Evolutionary conservation across 2,113 vertebrate genomes (phyloP), one percentile per base, ranked within the genome.

Genomic region (Grantiella picta): DNA sequence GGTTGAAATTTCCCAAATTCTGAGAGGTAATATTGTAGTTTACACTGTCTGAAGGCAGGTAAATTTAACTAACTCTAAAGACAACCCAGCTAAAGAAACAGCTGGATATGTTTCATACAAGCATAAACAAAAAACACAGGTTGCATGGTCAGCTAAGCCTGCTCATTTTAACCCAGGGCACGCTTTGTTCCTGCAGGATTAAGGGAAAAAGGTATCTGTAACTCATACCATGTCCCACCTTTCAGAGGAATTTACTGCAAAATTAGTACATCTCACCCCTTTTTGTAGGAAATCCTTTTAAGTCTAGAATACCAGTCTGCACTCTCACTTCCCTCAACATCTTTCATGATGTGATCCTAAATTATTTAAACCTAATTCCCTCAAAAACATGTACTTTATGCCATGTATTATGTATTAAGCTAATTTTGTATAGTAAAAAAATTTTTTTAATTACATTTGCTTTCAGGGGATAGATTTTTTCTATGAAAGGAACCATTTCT

Each of bases 401-500:
- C 29, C 50, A 73, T 36, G 16, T 29, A 78, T 33, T 69, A 68
- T 36, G 9, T 36, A 88, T 42, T 50, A 31, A 71, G 65, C 10
- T 87, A 40, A 60, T 64, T 59, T 36, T 8, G 73, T 23, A 54
- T 4, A 91, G 70, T 29, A 56, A 90, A 75, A n/a, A n/a, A n/a
- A 38, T 38, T 38, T 38, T 38, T 38, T 38, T 38, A 22, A 40
- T 97, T 98, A 99, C 99, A 97, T 98, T 99, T 95, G 99, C 98
- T 29, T 98, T 94, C 5, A 89, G 82, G 40, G 99, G 99, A 88
- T 97, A 98, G 94, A 99, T 98, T 88, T 97, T 98, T 47, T 98
- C 89, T 54, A 97, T 97, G 79, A 99, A 98, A 82, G 98, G 98
- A 42, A 99, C 97, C 0, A 50, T 89, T 97, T 99, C 99, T 65